Conservation (phyloP, 2,113 vertebrate species). For the Eudyptes chrysolophus region DNA sequence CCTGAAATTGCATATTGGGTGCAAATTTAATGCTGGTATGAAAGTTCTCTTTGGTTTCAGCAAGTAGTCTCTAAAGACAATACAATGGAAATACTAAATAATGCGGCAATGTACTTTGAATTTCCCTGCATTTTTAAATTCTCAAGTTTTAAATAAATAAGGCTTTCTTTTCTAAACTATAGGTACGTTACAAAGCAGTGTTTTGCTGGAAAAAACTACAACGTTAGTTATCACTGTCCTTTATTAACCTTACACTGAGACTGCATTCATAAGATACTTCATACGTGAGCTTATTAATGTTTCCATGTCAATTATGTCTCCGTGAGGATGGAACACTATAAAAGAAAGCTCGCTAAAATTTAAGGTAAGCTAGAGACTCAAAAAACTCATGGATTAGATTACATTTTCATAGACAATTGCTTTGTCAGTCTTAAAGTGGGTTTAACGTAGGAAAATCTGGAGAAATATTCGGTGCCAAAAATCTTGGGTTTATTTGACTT, state of each 20-base stretch:
- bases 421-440: not conserved
- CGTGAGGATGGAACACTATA: constrained; percentile 1
- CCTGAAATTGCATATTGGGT: constrained; percentile 77
- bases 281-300: not conserved
- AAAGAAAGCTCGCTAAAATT: constrained; percentile 54
- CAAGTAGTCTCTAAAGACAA: constrained; percentile 71
- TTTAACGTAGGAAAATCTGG: not conserved
- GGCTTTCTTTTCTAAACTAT: constrained; percentile 65
- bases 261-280: constrained; percentile 30
- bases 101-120: constrained; percentile 55
- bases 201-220: constrained; percentile 41
- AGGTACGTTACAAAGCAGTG: constrained; percentile 42
- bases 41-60: constrained; percentile 83
- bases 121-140: constrained; percentile 72
- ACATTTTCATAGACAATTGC: not conserved
- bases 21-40: constrained; percentile 78
- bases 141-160: constrained; percentile 71
- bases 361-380: constrained; percentile 41
- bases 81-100: constrained; percentile 64
- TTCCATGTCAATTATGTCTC: constrained; percentile 50
- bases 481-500: not conserved
- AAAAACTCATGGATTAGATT: constrained; percentile 6
- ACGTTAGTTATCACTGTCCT: not conserved
- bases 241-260: constrained; percentile 24
- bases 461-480: constrained; percentile 18